phyloP scores from a whole-genome alignment of 2,113 vertebrate species.

The Mixornis gularis region DNA sequence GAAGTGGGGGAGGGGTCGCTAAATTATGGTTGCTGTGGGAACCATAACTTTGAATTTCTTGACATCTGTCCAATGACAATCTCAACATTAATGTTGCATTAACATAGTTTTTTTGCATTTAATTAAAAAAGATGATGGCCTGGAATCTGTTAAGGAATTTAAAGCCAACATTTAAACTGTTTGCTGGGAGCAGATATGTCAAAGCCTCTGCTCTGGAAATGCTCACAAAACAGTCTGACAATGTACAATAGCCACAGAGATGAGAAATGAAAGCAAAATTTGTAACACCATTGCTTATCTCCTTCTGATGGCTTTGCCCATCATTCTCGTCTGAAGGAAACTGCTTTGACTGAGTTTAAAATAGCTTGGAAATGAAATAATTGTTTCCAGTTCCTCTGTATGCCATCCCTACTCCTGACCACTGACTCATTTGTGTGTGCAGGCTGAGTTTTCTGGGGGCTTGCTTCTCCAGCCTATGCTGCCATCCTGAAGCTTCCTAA shows the following conservation, averaged over 20 bases:
- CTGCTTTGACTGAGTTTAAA: background rate
- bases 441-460: background rate
- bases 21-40: slow-evolving; percentile 71
- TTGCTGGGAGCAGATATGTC: slow-evolving; percentile 63
- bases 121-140: slow-evolving; percentile 73
- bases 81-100: slow-evolving; percentile 72
- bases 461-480: background rate
- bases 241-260: slow-evolving; percentile 15
- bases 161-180: slow-evolving; percentile 70
- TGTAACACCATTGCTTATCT: background rate
- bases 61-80: slow-evolving; percentile 73
- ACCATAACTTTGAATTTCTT: slow-evolving; percentile 72
- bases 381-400: background rate
- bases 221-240: slow-evolving; percentile 7
- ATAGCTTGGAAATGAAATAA: background rate
- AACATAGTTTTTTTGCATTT: slow-evolving; percentile 72
- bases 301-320: background rate
- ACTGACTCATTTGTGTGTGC: background rate
- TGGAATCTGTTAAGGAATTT: slow-evolving; percentile 73
- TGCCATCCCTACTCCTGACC: background rate
- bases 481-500: background rate
- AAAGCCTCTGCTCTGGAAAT: slow-evolving; percentile 58
- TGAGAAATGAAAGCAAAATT: background rate
- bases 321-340: background rate
- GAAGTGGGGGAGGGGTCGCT: slow-evolving; percentile 42